phyloP scores from a whole-genome alignment of 2,888 invertebrate genomes.

The Aethes cnicana region DNA sequence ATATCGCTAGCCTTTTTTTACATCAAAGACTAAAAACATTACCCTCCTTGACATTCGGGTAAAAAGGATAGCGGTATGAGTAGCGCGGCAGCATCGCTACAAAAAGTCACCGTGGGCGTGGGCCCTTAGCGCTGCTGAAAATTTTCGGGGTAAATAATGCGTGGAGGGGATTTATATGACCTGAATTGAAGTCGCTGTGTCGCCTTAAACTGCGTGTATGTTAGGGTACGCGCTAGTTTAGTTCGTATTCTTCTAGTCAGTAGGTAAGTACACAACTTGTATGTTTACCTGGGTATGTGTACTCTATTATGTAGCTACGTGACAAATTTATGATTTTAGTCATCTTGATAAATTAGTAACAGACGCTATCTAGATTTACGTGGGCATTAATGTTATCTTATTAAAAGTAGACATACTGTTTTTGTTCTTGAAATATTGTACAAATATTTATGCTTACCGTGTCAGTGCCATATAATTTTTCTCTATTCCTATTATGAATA shows the following conservation, averaged over 20 bases:
- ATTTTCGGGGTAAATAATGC: too few species aligned
- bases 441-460: slow-evolving; percentile 30
- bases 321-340: slow-evolving; percentile 66
- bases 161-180: too few species aligned
- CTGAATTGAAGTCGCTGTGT: too few species aligned
- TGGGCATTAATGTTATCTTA: slow-evolving; percentile 37
- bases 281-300: slow-evolving; percentile 45
- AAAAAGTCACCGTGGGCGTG: too few species aligned
- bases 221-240: background rate
- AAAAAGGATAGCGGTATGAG: too few species aligned
- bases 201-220: too few species aligned
- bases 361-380: slow-evolving; percentile 60
- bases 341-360: slow-evolving; percentile 62
- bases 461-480: slow-evolving; percentile 20
- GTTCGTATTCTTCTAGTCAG: slow-evolving; percentile 11
- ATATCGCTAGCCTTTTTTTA: too few species aligned
- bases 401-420: slow-evolving; percentile 21
- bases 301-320: slow-evolving; percentile 46
- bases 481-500: background rate
- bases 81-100: too few species aligned
- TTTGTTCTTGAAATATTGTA: slow-evolving; percentile 30
- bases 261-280: slow-evolving; percentile 2
- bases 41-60: too few species aligned
- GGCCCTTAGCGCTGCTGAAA: too few species aligned
- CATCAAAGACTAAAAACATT: too few species aligned